phyloP scores from a whole-genome alignment of 2,797 vertebrate species.

The Melanotaenia parkinsoni region DNA sequence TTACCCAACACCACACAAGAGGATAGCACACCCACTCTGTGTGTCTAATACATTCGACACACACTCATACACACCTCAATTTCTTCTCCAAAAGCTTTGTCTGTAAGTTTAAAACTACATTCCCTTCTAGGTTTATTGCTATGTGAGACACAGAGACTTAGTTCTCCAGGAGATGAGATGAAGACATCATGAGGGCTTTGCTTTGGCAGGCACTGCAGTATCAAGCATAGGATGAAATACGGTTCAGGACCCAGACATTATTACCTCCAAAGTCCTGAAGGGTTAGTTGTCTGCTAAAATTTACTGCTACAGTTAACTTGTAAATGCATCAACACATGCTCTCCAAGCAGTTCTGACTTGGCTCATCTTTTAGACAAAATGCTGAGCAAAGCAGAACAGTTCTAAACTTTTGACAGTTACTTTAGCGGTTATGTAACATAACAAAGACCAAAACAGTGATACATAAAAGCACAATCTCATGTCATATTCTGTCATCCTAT shows the following conservation, averaged over 20 bases:
- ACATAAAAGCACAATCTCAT: no score
- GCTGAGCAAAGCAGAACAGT: background rate
- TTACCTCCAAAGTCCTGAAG: constrained; percentile 11
- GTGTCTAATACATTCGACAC: constrained; percentile 30
- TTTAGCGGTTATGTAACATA: background rate
- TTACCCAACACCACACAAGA: constrained; percentile 33
- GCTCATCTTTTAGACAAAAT: background rate
- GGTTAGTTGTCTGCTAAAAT: background rate
- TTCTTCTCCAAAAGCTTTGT: constrained; percentile 14
- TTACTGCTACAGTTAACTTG: constrained; percentile 6
- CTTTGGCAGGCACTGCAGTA: constrained; percentile 35
- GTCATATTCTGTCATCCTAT: no score
- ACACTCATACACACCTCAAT: constrained; percentile 28
- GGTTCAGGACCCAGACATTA: constrained; percentile 2
- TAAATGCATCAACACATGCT: background rate
- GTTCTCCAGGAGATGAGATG: constrained; percentile 23
- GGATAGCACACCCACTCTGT: constrained; percentile 33
- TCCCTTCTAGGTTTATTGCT: constrained; percentile 31
- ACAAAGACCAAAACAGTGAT: background rate
- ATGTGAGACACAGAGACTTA: constrained; percentile 18
- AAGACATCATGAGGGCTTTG: constrained; percentile 42
- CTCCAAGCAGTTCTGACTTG: background rate
- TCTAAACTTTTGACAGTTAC: background rate
- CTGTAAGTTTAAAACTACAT: constrained; percentile 31
- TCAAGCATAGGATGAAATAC: constrained; percentile 13